Evolutionary conservation across 2,113 vertebrate genomes (phyloP).

Genomic region (Illadopsis cleaveri): DNA sequence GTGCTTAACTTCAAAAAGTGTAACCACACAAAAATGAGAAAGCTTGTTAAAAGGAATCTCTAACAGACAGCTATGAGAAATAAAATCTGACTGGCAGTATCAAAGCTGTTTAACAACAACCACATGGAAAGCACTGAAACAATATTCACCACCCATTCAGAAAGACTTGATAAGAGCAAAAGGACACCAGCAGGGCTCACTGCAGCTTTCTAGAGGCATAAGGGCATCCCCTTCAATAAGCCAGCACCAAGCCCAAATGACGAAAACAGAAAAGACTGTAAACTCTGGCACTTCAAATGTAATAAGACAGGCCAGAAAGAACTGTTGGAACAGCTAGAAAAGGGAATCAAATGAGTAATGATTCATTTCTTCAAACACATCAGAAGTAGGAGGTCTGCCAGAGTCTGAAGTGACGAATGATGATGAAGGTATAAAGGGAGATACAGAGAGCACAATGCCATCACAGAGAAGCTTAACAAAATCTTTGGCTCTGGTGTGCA

Average conservation of each 20-base stretch:
- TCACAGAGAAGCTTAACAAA: neutral
- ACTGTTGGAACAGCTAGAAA: neutral
- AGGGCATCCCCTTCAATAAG: constrained; percentile 8
- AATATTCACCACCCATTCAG: neutral
- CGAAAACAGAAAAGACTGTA: constrained; percentile 8
- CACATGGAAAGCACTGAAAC: neutral
- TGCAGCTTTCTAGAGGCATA: neutral
- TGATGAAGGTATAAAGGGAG: neutral
- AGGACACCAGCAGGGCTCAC: neutral
- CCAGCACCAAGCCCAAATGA: neutral
- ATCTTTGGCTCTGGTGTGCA: neutral
- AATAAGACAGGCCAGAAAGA: constrained; percentile 5
- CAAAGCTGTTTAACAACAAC: constrained; percentile 5
- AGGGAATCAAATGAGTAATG: neutral
- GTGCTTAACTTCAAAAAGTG: neutral
- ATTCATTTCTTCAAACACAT: constrained; percentile 28
- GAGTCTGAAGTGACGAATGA: neutral
- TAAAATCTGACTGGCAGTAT: constrained; percentile 7
- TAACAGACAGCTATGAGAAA: neutral
- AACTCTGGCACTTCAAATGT: constrained; percentile 1
- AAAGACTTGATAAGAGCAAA: neutral
- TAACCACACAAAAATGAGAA: constrained; percentile 4
- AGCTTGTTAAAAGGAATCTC: constrained; percentile 1
- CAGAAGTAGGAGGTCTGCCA: constrained; percentile 15
- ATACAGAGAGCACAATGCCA: neutral